Conservation (phyloP, 2,113 vertebrate genomes). For the Uropsilus gracilis region DNA sequence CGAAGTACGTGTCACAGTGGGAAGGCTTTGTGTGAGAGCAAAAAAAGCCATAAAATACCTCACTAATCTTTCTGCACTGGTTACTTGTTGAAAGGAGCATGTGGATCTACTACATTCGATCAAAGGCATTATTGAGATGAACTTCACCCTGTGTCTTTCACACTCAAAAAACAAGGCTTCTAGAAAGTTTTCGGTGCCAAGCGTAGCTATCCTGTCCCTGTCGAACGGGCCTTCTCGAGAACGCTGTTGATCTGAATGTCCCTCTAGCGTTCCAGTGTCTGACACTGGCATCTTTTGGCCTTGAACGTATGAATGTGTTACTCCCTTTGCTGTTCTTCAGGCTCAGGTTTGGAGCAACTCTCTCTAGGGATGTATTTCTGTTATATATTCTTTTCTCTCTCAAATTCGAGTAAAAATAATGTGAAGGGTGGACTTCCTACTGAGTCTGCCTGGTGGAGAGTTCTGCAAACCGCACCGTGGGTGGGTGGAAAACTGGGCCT, state of each 20-base stretch:
- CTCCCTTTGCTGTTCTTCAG: background rate
- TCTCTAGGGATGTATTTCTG: slow-evolving; percentile 14
- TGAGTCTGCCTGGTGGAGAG: background rate
- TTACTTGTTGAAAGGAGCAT: background rate
- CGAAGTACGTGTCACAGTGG: background rate
- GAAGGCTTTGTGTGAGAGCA: background rate
- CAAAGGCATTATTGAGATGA: slow-evolving; percentile 5
- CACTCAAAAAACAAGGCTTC: background rate
- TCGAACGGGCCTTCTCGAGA: background rate
- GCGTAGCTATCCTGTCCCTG: background rate
- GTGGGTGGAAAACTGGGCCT: slow-evolving; percentile 18
- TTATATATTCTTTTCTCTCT: background rate
- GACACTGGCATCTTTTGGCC: background rate
- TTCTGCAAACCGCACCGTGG: background rate
- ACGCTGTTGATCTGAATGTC: slow-evolving; percentile 2
- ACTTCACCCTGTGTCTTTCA: background rate
- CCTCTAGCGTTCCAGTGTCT: background rate
- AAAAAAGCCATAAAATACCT: background rate
- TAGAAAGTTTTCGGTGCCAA: background rate
- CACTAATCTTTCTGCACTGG: background rate
- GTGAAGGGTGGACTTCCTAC: background rate
- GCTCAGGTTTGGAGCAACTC: background rate
- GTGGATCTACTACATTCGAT: background rate
- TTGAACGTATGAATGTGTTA: background rate
- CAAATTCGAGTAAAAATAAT: slow-evolving; percentile 2